Conservation (phyloP, 2,797 vertebrate genomes). For the Liparis tanakae region DNA sequence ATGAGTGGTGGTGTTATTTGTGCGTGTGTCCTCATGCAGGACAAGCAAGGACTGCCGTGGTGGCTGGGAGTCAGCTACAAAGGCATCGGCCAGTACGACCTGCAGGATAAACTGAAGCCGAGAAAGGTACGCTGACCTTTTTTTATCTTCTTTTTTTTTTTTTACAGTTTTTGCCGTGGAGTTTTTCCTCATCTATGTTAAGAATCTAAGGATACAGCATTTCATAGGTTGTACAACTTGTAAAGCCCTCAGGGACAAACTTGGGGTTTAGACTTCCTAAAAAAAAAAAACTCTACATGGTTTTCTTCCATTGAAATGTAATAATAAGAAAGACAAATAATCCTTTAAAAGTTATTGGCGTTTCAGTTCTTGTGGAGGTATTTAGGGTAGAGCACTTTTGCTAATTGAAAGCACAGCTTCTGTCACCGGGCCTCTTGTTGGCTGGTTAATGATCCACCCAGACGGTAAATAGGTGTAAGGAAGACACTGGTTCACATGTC, state of each 20-base stretch:
- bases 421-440: constrained; percentile 17
- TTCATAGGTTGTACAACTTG: neutral
- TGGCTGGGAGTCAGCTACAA: constrained; percentile 98
- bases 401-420: constrained; percentile 21
- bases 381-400: neutral
- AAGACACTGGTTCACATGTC: constrained; percentile 63
- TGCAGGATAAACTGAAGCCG: constrained; percentile 97
- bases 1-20: constrained; percentile 44
- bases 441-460: constrained; percentile 76
- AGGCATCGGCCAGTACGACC: constrained; percentile 96
- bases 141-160: neutral
- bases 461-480: constrained; percentile 62
- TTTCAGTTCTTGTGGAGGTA: constrained; percentile 18
- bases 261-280: constrained; percentile 17
- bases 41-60: constrained; percentile 98
- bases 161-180: neutral
- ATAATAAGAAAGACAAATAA: neutral
- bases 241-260: constrained; percentile 17
- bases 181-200: no score
- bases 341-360: neutral
- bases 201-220: no score
- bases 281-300: constrained; percentile 10
- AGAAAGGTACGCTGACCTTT: constrained; percentile 87
- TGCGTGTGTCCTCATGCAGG: constrained; percentile 81
- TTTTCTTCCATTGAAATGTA: constrained; percentile 25